These are phyloP conservation scores for Sapayoa aenigma DNA, from an alignment of 2,113 vertebrate species.

Conservation along the genomic window DNA sequence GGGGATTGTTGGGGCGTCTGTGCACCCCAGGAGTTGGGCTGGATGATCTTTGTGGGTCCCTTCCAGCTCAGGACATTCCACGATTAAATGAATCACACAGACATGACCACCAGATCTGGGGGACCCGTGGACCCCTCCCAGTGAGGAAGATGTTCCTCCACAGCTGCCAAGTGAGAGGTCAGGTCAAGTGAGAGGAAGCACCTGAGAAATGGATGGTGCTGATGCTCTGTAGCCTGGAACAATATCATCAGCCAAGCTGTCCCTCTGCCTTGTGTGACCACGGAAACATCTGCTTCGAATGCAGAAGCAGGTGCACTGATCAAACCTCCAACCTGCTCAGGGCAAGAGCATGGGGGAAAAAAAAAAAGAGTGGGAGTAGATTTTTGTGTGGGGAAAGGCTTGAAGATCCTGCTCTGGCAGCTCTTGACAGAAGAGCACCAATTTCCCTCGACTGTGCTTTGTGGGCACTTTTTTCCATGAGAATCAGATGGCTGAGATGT, in stretches of 20 bases:
- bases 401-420: background rate
- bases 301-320: background rate
- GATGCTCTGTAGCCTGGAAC: background rate
- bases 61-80: background rate
- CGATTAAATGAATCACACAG: background rate
- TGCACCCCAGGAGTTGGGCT: fast-evolving
- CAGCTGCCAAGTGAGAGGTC: background rate
- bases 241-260: background rate
- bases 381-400: background rate
- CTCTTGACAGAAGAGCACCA: background rate
- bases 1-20: background rate
- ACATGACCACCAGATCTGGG: background rate
- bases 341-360: background rate
- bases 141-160: background rate
- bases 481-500: background rate
- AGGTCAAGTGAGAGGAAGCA: background rate
- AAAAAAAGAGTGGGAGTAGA: background rate
- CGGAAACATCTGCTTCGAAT: background rate
- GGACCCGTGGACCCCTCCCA: background rate
- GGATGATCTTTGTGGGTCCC: fast-evolving
- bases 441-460: background rate
- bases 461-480: background rate
- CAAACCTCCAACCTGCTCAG: background rate
- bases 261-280: background rate
- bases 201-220: background rate